phyloP scores from a whole-genome alignment of 2,113 vertebrate species.

The Brienomyrus longianalis region DNA sequence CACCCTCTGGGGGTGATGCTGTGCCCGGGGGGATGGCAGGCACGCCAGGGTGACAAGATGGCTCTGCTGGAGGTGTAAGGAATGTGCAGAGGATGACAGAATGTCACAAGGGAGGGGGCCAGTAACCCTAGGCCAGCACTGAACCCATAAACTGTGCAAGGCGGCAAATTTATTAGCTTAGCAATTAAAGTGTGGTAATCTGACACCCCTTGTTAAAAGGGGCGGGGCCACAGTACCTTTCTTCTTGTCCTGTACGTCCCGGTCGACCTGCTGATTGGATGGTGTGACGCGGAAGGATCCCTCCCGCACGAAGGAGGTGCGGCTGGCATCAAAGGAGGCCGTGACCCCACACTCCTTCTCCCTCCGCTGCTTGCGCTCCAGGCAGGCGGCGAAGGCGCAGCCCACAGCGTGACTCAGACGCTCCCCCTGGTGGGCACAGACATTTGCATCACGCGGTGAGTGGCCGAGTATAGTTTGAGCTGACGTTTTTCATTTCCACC shows the following conservation, averaged over 20 bases:
- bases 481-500: neutral
- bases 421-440: slow-evolving; percentile 64
- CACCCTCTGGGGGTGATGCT: slow-evolving; percentile 70
- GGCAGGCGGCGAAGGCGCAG: slow-evolving; percentile 84
- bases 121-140: neutral
- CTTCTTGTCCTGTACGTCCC: slow-evolving; percentile 71
- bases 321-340: slow-evolving; percentile 78
- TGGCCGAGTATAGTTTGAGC: too few relatives aligned
- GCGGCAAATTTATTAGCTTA: neutral
- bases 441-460: neutral
- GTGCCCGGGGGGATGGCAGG: slow-evolving; percentile 60
- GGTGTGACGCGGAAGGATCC: slow-evolving; percentile 82
- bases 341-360: slow-evolving; percentile 90
- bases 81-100: neutral
- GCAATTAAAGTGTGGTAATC: neutral
- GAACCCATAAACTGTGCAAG: neutral
- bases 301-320: slow-evolving; percentile 82
- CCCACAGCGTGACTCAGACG: slow-evolving; percentile 84
- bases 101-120: neutral
- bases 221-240: slow-evolving; percentile 59
- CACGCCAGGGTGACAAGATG: slow-evolving; percentile 33
- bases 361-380: slow-evolving; percentile 81
- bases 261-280: slow-evolving; percentile 55
- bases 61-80: slow-evolving; percentile 39
- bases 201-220: neutral